Percentiles rank a stretch among this genome's conserved stretches.
Conservation (phyloP, 2,797 vertebrate species). For the Chaetophractus vellerosus region DNA sequence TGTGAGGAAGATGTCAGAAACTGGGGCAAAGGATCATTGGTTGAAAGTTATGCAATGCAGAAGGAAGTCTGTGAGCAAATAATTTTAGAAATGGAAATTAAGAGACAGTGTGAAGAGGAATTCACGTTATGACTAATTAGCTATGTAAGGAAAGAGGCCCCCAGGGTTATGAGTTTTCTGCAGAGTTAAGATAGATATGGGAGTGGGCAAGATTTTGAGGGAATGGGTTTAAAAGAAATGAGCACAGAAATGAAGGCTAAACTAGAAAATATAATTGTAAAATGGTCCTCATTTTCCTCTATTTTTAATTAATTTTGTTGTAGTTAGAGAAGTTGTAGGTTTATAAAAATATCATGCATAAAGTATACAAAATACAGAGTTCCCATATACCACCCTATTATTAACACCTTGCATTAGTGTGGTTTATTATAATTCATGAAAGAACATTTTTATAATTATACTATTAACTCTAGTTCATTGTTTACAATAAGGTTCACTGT, state of each 20-base stretch:
- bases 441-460: too few relatives aligned
- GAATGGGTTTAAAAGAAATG: neutral
- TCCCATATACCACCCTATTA: too few relatives aligned
- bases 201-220: constrained; percentile 4
- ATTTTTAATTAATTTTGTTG: neutral
- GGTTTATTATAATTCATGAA: too few relatives aligned
- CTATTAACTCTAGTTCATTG: too few relatives aligned
- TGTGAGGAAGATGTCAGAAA: neutral
- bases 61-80: neutral
- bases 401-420: too few relatives aligned
- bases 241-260: neutral
- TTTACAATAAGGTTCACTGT: too few relatives aligned
- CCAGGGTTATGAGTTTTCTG: neutral
- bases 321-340: too few relatives aligned
- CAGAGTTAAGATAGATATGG: neutral
- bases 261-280: neutral
- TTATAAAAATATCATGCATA: too few relatives aligned
- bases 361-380: too few relatives aligned
- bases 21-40: neutral
- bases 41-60: neutral
- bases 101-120: neutral
- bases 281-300: neutral
- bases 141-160: neutral
- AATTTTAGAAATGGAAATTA: constrained; percentile 29
- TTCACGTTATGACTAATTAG: constrained; percentile 14